Evolutionary conservation across 2,797 vertebrate species (phyloP).

Genomic region (Myotis findleyi): DNA sequence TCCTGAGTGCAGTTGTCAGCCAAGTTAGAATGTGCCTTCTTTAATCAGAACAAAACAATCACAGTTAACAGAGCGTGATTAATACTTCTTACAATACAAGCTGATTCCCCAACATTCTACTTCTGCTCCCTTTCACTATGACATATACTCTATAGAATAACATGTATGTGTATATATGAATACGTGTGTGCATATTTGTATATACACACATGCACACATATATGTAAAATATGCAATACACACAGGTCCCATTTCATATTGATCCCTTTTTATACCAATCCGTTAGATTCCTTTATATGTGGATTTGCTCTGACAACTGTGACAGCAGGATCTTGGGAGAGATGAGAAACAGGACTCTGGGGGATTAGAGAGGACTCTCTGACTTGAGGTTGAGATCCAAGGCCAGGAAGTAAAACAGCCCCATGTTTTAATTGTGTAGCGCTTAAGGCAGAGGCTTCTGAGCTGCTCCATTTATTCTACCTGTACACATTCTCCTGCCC

Average conservation of each 20-base stretch:
- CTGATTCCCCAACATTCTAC: too few species aligned
- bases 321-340: neutral
- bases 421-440: neutral
- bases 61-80: too few species aligned
- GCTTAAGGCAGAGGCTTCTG: neutral
- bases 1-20: too few species aligned
- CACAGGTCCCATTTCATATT: neutral
- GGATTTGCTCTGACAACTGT: neutral
- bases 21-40: too few species aligned
- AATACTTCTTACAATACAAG: too few species aligned
- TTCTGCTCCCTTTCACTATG: neutral
- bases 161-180: neutral
- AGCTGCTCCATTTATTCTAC: rapidly evolving
- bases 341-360: neutral
- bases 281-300: neutral
- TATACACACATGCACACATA: too few species aligned
- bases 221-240: neutral
- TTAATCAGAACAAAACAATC: too few species aligned
- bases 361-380: neutral
- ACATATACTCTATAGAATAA: neutral
- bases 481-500: neutral
- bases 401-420: neutral
- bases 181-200: neutral
- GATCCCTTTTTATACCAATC: neutral
- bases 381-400: neutral